Base-by-base conservation (phyloP, 2,113 vertebrate genomes). In the Pterocles orientalis region DNA sequence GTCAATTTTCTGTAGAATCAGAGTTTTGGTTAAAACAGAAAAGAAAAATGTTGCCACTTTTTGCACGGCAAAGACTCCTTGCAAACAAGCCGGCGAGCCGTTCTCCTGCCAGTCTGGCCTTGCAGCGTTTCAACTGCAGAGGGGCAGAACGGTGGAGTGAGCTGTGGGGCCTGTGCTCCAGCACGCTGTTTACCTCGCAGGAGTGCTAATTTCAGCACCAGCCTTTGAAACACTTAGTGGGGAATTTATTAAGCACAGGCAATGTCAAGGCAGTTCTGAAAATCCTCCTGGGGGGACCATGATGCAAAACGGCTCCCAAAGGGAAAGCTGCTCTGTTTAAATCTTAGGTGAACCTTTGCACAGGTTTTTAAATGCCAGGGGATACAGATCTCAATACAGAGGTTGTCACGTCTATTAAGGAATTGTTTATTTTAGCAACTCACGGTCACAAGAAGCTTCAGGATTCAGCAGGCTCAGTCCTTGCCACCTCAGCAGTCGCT, bases 351-450 rank as follows among this genome's bases (percentile, higher is more conserved):
- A 66, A 43, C 17, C 7, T 91, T 88, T 53, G 34, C 57, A 18
- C 1, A 3, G 48, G 29, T 68, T 82, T 87, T 76, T 47, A 70
- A 91, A 57, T 64, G 82, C 78, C 12, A 7, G 20, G 39, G 68
- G 53, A 68, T 58, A 39, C 39, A 47, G 73, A 84, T 82, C n/a
- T 76, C 15, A 0, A 23, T 65, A 56, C 54, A 58, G 71, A 70
- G 28, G 33, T 76, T 76, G 48, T 57, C 18, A 7, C 18, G 3
- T 91, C 61, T 90, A 14, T 82, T 89, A 91, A 96, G 68, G 80
- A 93, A 60, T 68, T 64, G 21, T 92, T 94, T 90, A 86, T 93
- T 96, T 97, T 88, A 69, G 88, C 69, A 91, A 66, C 66, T 85
- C 62, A 26, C 0, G 10, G 62, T 92, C 90, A 91, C 91, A 95